phyloP scores from a whole-genome alignment of 2,797 vertebrate genomes.

The Mormyrops boulengeri region DNA sequence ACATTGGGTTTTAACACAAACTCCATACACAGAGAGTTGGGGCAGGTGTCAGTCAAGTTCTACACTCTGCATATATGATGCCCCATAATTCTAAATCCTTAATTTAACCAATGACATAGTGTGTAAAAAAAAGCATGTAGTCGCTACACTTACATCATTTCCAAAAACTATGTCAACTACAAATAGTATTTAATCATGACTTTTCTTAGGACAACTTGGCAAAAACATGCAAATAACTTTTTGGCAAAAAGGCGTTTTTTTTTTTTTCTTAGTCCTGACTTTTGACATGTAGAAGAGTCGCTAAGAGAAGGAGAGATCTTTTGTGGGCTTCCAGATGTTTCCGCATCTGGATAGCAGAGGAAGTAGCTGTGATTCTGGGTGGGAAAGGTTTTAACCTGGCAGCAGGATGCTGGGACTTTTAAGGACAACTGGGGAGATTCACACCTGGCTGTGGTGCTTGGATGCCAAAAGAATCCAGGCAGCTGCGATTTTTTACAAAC shows the following conservation, averaged over 20 bases:
- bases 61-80: not conserved
- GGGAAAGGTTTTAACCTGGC: not conserved
- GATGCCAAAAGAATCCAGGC: constrained; percentile 11
- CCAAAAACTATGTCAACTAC: not conserved
- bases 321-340: constrained; percentile 11
- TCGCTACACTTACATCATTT: not conserved
- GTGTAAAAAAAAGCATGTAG: not conserved
- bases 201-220: not conserved
- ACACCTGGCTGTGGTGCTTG: constrained; percentile 1
- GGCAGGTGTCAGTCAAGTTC: not conserved
- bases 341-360: constrained; percentile 10
- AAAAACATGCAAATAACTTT: not conserved
- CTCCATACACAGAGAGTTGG: not conserved
- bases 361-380: constrained; percentile 2
- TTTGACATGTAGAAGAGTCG: not conserved
- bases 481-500: not conserved
- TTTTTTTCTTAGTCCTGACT: not conserved
- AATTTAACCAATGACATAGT: not conserved
- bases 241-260: not conserved
- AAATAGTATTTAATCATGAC: not conserved
- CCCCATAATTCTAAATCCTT: not conserved
- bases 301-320: not conserved
- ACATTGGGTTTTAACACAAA: not conserved
- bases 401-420: constrained; percentile 10
- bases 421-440: constrained; percentile 8